These are phyloP conservation scores for Novumbra hubbsi DNA, from an alignment of 2,797 vertebrate genomes.

Conservation along the genomic window DNA sequence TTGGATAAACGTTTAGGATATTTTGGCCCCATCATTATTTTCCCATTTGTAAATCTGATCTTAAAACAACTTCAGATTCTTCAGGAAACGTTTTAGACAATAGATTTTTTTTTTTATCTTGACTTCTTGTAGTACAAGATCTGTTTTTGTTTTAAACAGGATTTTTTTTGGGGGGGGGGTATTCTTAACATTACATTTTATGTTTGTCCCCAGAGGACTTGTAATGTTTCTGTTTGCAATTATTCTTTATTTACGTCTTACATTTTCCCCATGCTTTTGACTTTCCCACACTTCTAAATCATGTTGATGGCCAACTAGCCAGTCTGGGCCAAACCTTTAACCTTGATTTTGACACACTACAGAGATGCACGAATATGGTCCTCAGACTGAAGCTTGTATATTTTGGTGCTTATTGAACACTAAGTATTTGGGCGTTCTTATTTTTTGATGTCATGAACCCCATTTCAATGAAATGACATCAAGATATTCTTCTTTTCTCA, in stretches of 20 bases:
- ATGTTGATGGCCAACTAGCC: constrained; percentile 19
- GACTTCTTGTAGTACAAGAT: constrained; percentile 1
- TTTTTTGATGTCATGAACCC: background rate
- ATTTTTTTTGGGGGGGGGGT: too few relatives aligned
- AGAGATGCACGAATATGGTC: background rate
- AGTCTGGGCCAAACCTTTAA: constrained; percentile 13
- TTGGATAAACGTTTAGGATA: constrained; percentile 23
- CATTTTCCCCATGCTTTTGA: background rate
- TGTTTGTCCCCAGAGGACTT: background rate
- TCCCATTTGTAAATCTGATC: constrained; percentile 1
- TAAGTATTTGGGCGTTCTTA: background rate
- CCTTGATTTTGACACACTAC: background rate
- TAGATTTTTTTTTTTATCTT: too few relatives aligned
- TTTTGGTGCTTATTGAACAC: background rate
- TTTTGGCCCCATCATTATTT: constrained; percentile 35
- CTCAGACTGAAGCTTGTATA: background rate
- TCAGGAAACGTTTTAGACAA: background rate
- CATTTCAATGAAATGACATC: background rate
- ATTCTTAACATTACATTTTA: constrained; percentile 10
- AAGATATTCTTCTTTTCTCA: too few relatives aligned
- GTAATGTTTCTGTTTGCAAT: background rate
- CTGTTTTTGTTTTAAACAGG: background rate
- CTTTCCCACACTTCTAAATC: constrained; percentile 15
- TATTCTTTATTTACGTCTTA: background rate
- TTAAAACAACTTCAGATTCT: background rate